phyloP scores from a whole-genome alignment of 2,888 invertebrate genomes.

The Sialis lutaria region DNA sequence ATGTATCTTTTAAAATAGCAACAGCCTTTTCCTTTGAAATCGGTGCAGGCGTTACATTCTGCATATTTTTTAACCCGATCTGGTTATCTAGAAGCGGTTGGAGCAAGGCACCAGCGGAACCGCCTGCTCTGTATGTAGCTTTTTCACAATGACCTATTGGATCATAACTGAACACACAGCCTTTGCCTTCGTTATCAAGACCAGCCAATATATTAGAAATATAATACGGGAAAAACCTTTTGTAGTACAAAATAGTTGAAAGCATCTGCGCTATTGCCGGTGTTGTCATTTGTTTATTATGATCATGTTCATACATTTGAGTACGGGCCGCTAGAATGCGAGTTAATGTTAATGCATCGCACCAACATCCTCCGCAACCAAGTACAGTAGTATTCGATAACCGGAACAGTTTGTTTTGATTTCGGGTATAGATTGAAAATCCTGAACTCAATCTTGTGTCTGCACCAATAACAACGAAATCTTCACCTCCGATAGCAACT shows the following conservation, averaged over 20 bases:
- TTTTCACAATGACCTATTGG: constrained; percentile 92
- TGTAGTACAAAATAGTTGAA: constrained; percentile 87
- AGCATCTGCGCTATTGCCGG: constrained; percentile 91
- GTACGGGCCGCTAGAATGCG: constrained; percentile 68
- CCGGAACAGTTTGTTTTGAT: constrained; percentile 74
- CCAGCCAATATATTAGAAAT: constrained; percentile 91
- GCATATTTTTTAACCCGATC: constrained; percentile 79
- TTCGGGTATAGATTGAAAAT: constrained; percentile 75
- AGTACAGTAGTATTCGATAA: constrained; percentile 71
- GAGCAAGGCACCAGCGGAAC: constrained; percentile 75
- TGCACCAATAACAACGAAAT: constrained; percentile 87
- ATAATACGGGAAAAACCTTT: constrained; percentile 97
- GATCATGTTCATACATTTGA: constrained; percentile 91
- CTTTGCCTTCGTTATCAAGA: constrained; percentile 81
- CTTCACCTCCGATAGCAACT: constrained; percentile 89
- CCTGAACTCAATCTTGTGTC: constrained; percentile 88
- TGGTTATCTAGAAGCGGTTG: constrained; percentile 95
- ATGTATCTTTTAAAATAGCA: constrained; percentile 80
- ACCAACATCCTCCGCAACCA: constrained; percentile 96
- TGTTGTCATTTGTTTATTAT: constrained; percentile 82
- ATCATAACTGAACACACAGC: constrained; percentile 91
- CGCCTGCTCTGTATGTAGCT: constrained; percentile 70
- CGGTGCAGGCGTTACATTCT: constrained; percentile 42
- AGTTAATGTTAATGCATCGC: constrained; percentile 84
- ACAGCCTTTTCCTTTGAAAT: constrained; percentile 68